Conservation (phyloP, 2,797 vertebrate genomes). For the Micropoecilia bifurca region DNA sequence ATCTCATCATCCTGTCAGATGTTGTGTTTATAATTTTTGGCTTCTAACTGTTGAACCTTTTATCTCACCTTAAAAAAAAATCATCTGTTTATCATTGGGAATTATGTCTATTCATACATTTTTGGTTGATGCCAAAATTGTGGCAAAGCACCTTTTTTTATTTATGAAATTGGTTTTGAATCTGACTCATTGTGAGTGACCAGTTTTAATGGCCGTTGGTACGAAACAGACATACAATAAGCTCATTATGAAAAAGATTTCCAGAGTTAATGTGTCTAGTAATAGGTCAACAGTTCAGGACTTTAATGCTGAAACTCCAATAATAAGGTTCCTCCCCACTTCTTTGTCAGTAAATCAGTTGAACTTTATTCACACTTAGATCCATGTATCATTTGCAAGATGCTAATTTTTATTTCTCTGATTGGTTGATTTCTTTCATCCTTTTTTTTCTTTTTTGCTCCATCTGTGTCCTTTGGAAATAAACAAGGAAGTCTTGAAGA, state of each 20-base stretch:
- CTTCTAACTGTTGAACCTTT: conserved; percentile 4
- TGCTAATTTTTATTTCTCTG: neutral
- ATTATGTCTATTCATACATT: neutral
- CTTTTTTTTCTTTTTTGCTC: neutral
- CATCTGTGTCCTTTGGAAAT: neutral
- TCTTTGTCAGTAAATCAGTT: neutral
- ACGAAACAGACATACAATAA: conserved; percentile 1
- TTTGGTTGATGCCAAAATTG: neutral
- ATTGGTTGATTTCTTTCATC: neutral
- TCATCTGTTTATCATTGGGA: conserved; percentile 4
- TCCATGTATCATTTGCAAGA: neutral
- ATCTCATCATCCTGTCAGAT: conserved; percentile 19
- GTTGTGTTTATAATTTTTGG: neutral
- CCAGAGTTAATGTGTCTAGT: conserved; percentile 36
- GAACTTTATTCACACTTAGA: neutral
- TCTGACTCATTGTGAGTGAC: neutral
- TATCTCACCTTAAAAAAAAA: neutral
- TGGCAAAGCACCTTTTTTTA: conserved; percentile 2
- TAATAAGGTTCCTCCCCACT: neutral
- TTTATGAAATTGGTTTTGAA: neutral
- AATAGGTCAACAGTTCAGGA: conserved; percentile 27
- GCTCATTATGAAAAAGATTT: conserved; percentile 11
- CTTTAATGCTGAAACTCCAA: conserved; percentile 24
- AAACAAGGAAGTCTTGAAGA: neutral
- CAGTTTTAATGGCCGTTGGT: neutral